phyloP scores from a whole-genome alignment of 2,113 vertebrate species.

The Girardinichthys multiradiatus region DNA sequence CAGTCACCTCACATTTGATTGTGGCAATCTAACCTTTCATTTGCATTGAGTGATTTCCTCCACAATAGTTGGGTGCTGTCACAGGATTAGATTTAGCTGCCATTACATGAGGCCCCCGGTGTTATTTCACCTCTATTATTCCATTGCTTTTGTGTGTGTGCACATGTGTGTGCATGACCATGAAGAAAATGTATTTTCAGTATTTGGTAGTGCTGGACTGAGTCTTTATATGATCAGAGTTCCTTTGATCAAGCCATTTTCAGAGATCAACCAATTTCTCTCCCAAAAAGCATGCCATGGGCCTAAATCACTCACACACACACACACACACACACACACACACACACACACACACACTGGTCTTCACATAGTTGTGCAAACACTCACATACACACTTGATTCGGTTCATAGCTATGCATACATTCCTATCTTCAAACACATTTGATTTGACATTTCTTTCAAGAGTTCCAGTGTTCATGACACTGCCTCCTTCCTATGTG shows the following conservation, averaged over 20 bases:
- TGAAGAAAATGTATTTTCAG: slow-evolving; percentile 27
- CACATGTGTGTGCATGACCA: slow-evolving; percentile 2
- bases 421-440: slow-evolving; percentile 61
- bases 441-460: slow-evolving; percentile 62
- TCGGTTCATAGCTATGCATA: slow-evolving; percentile 36
- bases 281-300: slow-evolving; percentile 28
- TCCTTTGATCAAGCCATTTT: slow-evolving; percentile 71
- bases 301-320: not conserved
- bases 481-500: slow-evolving; percentile 57
- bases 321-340: not conserved
- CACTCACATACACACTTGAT: slow-evolving; percentile 30
- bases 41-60: slow-evolving; percentile 69
- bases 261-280: slow-evolving; percentile 55
- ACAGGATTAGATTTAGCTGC: slow-evolving; percentile 65
- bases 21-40: slow-evolving; percentile 63
- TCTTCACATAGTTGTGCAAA: slow-evolving; percentile 16
- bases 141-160: slow-evolving; percentile 16
- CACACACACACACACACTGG: not conserved
- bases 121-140: slow-evolving; percentile 59
- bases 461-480: slow-evolving; percentile 58
- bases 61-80: slow-evolving; percentile 63
- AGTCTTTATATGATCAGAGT: slow-evolving; percentile 60
- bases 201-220: slow-evolving; percentile 40
- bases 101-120: slow-evolving; percentile 57
- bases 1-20: slow-evolving; percentile 61